phyloP scores from a whole-genome alignment of 2,888 invertebrate species.

The Macropis europaea region DNA sequence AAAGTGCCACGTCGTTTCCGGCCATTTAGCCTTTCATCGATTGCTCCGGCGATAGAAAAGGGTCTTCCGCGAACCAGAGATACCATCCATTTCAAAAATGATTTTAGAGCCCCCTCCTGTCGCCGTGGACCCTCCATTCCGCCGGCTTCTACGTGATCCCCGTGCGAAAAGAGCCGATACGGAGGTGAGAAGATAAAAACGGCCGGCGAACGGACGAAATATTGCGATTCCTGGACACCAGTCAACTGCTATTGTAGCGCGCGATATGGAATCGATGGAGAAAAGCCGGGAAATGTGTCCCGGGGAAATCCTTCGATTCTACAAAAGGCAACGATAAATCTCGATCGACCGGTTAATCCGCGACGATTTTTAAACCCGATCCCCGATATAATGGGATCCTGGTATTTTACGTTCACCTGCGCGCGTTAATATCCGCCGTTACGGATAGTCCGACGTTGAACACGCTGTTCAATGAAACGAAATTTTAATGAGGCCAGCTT shows the following conservation, averaged over 20 bases:
- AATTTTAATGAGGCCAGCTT: too few species aligned
- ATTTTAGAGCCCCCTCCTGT: constrained; percentile 59
- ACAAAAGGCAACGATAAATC: constrained; percentile 20
- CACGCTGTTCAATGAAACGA: too few species aligned
- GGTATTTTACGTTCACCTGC: too few species aligned
- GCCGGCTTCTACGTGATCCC: constrained; percentile 59
- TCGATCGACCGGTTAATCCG: constrained; percentile 21
- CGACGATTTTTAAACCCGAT: constrained; percentile 19
- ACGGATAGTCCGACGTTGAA: too few species aligned
- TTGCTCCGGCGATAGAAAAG: constrained; percentile 43
- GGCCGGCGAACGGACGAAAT: constrained; percentile 54
- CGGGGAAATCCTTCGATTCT: neutral
- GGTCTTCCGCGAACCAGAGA: constrained; percentile 28
- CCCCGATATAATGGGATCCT: too few species aligned
- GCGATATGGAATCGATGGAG: constrained; percentile 17
- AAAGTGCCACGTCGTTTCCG: constrained; percentile 59
- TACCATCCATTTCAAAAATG: constrained; percentile 70
- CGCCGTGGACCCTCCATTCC: constrained; percentile 27
- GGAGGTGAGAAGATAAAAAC: constrained; percentile 13
- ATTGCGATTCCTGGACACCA: constrained; percentile 63
- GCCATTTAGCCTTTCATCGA: constrained; percentile 65
- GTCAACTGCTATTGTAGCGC: constrained; percentile 31
- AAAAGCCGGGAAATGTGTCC: constrained; percentile 4
- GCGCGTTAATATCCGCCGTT: too few species aligned
- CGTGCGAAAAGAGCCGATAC: constrained; percentile 53